Percentiles rank a stretch among this genome's conserved stretches.
These are phyloP conservation scores for Lepeophtheirus salmonis DNA, from an alignment of 1,140 invertebrate genomes.

Conservation along the genomic window DNA sequence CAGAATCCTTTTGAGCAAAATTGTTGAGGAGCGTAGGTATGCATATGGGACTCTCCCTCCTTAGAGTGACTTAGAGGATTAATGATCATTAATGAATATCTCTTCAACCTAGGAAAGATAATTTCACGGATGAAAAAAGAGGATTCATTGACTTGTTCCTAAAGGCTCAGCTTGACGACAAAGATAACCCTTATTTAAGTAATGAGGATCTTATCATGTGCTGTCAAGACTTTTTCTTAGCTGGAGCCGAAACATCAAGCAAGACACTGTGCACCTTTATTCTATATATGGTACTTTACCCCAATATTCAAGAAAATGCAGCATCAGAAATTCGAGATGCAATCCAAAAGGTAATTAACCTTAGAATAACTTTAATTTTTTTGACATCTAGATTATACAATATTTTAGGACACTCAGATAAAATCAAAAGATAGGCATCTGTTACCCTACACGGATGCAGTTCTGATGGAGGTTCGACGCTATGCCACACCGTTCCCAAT, in stretches of 20 bases:
- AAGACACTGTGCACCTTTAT: conserved; percentile 22
- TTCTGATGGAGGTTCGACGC: conserved; percentile 60
- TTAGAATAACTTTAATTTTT: no score
- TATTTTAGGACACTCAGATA: neutral
- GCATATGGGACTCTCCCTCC: no score
- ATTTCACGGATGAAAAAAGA: neutral
- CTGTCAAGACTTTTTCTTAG: conserved; percentile 23
- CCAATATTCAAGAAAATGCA: conserved; percentile 24
- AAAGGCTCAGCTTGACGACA: neutral
- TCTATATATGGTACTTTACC: conserved; percentile 23
- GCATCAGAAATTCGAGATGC: conserved; percentile 26
- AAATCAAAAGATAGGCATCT: neutral
- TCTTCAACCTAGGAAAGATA: neutral
- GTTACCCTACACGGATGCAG: conserved; percentile 70
- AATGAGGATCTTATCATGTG: conserved; percentile 9
- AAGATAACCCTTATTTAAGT: neutral
- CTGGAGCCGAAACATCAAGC: conserved; percentile 25
- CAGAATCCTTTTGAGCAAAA: neutral
- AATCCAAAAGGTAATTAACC: conserved; percentile 21
- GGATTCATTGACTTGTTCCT: conserved; percentile 13
- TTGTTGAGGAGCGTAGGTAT: conserved; percentile 6
- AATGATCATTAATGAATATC: neutral
- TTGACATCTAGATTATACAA: no score
- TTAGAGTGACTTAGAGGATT: no score
- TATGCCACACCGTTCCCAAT: conserved; percentile 63